Evolutionary conservation across 2,797 vertebrate species (phyloP).

Genomic region (Enteromius trimaculatus): DNA sequence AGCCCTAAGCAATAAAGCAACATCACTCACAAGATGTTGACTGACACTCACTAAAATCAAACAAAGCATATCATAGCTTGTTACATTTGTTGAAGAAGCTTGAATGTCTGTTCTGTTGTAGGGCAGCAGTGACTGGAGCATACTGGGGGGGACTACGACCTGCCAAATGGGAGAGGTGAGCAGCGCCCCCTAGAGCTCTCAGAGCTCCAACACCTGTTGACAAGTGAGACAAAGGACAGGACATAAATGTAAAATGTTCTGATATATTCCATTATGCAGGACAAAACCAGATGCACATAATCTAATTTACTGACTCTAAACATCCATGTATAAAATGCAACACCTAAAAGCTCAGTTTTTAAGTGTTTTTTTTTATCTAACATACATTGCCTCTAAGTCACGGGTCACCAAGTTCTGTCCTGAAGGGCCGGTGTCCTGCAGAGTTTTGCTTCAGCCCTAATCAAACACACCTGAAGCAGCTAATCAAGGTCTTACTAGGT

Average conservation of each 20-base stretch:
- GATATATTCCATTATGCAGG: not conserved
- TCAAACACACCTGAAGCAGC: too few relatives aligned
- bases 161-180: conserved; percentile 54
- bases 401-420: too few relatives aligned
- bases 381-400: not conserved
- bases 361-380: not conserved
- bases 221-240: not conserved
- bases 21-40: not conserved
- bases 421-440: too few relatives aligned
- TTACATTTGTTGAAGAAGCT: conserved; percentile 83
- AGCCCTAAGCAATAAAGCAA: not conserved
- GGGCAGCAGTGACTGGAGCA: conserved; percentile 40
- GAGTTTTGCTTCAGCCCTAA: too few relatives aligned
- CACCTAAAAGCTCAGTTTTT: not conserved
- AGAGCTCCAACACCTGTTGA: conserved; percentile 63
- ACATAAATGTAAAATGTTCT: not conserved
- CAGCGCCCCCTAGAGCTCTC: conserved; percentile 48
- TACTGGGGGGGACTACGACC: conserved; percentile 28
- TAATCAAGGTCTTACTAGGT: too few relatives aligned
- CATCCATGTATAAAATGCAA: not conserved
- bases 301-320: not conserved
- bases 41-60: not conserved
- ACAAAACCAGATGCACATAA: not conserved
- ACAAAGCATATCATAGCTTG: not conserved
- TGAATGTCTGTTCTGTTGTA: conserved; percentile 72